Base-by-base conservation (phyloP, 2,797 vertebrate genomes). In the Furcifer pardalis region DNA sequence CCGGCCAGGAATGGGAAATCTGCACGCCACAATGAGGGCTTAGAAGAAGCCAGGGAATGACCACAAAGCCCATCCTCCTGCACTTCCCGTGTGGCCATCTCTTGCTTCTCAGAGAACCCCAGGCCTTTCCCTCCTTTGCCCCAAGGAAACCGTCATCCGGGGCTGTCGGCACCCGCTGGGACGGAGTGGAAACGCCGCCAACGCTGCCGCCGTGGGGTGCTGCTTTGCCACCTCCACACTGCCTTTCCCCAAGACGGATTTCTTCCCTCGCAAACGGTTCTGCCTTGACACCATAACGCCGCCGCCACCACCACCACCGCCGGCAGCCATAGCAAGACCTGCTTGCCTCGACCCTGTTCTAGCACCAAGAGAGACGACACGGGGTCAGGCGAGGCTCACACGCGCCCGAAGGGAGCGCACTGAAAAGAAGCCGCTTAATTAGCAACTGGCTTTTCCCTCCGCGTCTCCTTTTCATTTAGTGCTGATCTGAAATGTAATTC, bases 1-100 rank as follows among this genome's bases (percentile, higher is more conserved):
- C 79, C 76, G 84, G 83, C 86, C 86, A 91, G 85, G 87, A 90
- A 91, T n/a, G 73, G 9, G 91, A 92, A 91, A 85, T 91, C 84
- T 85, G 52, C 63, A 83, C 32, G 84, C 72, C 63, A 88, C 60
- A 82, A 89, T 79, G 88, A 88, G 77, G 59, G 90, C 91, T 90
- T 89, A 86, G 71, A 88, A 93, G 88, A 90, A 69, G 76, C 79
- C 86, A 19, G 91, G 86, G 87, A 80, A 87, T 65, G 91, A 88
- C 92, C 92, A 88, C 84, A 93, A 73, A 80, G 89, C 71, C 76
- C 81, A 40, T 80, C 82, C 90, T 78, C 21, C 12, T 21, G 21
- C 56, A 86, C 52, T 83, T 92, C 88, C 60, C 63, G 86, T 89
- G 59, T 75, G 80, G 81, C 30, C 77, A 56, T 84, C 84, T 88